Percentiles rank a stretch among this genome's conserved stretches.
Evolutionary conservation across 2,113 vertebrate genomes (phyloP).

Genomic region (Phylloscopus trochilus): DNA sequence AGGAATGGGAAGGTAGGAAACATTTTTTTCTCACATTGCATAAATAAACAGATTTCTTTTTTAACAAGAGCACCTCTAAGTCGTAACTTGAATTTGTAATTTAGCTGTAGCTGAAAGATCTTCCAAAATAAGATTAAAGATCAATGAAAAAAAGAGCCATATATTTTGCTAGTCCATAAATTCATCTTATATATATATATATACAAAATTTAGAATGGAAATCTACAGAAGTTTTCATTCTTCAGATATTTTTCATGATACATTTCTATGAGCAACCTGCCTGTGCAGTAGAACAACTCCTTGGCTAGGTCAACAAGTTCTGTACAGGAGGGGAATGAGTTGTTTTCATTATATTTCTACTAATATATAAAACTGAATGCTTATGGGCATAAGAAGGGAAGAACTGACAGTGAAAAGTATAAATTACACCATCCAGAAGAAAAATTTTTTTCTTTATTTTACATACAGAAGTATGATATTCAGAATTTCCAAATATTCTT

Average conservation of each 20-base stretch:
- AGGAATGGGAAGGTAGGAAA: background rate
- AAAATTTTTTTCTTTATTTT: background rate
- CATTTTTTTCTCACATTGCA: background rate
- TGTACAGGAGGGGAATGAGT: background rate
- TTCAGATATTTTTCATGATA: background rate
- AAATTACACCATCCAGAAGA: background rate
- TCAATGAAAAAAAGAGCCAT: background rate
- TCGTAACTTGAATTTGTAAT: background rate
- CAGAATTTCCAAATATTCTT: background rate
- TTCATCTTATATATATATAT: background rate
- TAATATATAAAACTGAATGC: background rate
- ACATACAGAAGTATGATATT: background rate
- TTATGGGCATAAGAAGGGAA: background rate
- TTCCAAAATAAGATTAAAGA: background rate
- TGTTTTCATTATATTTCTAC: background rate
- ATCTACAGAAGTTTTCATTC: background rate
- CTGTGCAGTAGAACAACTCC: background rate
- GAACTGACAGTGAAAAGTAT: background rate
- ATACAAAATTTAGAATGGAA: too few species aligned
- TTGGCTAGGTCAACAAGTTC: background rate
- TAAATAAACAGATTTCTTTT: background rate
- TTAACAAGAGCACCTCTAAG: background rate
- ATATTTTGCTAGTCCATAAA: background rate
- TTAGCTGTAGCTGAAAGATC: background rate
- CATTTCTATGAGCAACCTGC: background rate